phyloP scores from a whole-genome alignment of 2,113 vertebrate genomes.

The Triplophysa dalaica region DNA sequence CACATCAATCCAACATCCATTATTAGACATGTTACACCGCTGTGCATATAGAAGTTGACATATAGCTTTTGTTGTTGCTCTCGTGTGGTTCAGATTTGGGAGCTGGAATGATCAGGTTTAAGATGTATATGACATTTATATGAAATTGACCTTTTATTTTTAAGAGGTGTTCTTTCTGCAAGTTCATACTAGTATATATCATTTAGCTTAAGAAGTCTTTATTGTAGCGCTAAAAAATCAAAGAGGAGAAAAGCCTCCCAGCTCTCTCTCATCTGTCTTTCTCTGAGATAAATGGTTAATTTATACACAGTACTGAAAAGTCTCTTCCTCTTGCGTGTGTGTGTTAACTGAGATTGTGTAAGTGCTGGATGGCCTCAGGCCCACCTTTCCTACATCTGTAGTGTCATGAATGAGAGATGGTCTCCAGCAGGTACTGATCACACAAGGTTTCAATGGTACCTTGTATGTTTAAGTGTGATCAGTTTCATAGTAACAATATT shows the following conservation, averaged over 20 bases:
- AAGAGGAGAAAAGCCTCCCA: neutral
- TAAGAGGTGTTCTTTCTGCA: neutral
- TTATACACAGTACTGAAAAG: slow-evolving; percentile 2
- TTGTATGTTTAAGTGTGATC: neutral
- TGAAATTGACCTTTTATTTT: neutral
- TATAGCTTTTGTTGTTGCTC: too few species aligned
- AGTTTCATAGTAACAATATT: neutral
- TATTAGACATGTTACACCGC: too few species aligned
- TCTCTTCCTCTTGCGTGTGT: neutral
- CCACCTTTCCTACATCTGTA: slow-evolving; percentile 3
- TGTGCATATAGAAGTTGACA: too few species aligned
- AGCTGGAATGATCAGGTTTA: too few species aligned
- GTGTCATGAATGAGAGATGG: slow-evolving; percentile 3
- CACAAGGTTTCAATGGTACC: neutral
- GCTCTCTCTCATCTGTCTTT: slow-evolving; percentile 7
- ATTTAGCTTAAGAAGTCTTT: slow-evolving; percentile 19
- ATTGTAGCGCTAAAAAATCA: neutral
- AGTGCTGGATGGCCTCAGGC: neutral
- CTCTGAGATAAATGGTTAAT: slow-evolving; percentile 38
- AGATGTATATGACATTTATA: too few species aligned
- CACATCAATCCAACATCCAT: too few species aligned
- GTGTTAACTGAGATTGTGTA: neutral
- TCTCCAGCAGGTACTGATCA: neutral
- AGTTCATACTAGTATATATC: neutral
- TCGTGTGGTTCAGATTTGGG: too few species aligned